These are phyloP conservation scores for Eupeodes latifasciatus DNA, from an alignment of 2,888 invertebrate genomes.

Conservation along the genomic window DNA sequence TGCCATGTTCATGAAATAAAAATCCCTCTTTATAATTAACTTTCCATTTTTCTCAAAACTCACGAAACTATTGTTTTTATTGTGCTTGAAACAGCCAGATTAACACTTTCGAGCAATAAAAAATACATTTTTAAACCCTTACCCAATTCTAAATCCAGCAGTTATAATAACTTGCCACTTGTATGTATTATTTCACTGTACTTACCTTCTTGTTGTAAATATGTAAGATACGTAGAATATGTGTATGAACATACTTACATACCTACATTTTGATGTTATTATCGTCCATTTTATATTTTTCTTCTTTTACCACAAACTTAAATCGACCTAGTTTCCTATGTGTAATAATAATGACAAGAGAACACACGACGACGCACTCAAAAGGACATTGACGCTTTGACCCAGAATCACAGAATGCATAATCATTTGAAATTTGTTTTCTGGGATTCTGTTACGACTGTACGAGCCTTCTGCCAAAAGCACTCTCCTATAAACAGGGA, in stretches of 20 bases:
- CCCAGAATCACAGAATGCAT: constrained; percentile 69
- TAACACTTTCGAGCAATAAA: neutral
- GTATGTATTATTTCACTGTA: constrained; percentile 22
- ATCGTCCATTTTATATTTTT: constrained; percentile 27
- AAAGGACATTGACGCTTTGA: constrained; percentile 71
- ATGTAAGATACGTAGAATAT: constrained; percentile 5
- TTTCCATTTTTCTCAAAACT: too few relatives aligned
- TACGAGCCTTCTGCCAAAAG: constrained; percentile 53
- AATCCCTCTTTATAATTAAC: too few relatives aligned
- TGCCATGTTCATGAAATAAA: too few relatives aligned
- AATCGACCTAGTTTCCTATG: constrained; percentile 51
- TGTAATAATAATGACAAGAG: neutral
- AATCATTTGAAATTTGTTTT: constrained; percentile 38
- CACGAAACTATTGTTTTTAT: too few relatives aligned
- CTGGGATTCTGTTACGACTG: constrained; percentile 27
- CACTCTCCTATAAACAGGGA: constrained; percentile 12
- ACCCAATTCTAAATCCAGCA: neutral
- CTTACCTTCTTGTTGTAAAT: neutral
- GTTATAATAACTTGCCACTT: constrained; percentile 35
- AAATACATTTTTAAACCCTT: neutral
- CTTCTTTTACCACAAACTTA: constrained; percentile 30
- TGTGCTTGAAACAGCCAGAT: neutral
- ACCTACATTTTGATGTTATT: constrained; percentile 42
- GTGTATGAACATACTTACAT: constrained; percentile 5
- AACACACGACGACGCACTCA: constrained; percentile 63